Evolutionary conservation across 2,797 vertebrate species (phyloP).

Genomic region (Myotis findleyi): DNA sequence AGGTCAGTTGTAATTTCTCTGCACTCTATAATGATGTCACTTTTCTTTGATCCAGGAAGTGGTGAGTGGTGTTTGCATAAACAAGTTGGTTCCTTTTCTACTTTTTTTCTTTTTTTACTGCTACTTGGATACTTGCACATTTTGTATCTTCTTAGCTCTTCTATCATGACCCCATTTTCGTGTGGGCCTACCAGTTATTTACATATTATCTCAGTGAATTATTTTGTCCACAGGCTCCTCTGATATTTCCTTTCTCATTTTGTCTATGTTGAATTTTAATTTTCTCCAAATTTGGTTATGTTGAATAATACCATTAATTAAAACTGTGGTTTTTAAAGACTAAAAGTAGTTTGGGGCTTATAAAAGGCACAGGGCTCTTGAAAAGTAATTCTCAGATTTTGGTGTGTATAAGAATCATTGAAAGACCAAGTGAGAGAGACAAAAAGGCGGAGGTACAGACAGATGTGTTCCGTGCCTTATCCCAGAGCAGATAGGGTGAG

Average conservation of each 20-base stretch:
- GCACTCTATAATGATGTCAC: background rate
- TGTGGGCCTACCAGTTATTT: background rate
- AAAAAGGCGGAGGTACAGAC: too few species aligned
- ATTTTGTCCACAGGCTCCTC: background rate
- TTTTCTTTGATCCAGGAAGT: background rate
- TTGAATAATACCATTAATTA: background rate
- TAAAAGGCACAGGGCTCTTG: background rate
- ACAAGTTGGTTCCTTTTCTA: background rate
- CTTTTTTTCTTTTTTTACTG: background rate
- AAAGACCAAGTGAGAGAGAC: background rate
- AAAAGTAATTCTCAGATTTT: background rate
- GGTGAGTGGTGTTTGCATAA: background rate
- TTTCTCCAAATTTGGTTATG: conserved; percentile 6
- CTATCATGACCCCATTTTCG: background rate
- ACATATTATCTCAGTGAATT: background rate
- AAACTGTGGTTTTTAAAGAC: background rate
- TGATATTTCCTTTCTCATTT: background rate
- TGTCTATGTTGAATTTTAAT: background rate
- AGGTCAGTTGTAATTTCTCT: background rate
- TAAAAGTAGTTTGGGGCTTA: background rate
- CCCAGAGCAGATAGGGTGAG: too few species aligned
- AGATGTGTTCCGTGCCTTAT: too few species aligned
- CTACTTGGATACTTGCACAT: background rate
- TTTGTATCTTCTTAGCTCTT: background rate
- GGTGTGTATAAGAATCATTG: background rate